phyloP scores from a whole-genome alignment of 2,888 invertebrate species.

The Leucania comma region DNA sequence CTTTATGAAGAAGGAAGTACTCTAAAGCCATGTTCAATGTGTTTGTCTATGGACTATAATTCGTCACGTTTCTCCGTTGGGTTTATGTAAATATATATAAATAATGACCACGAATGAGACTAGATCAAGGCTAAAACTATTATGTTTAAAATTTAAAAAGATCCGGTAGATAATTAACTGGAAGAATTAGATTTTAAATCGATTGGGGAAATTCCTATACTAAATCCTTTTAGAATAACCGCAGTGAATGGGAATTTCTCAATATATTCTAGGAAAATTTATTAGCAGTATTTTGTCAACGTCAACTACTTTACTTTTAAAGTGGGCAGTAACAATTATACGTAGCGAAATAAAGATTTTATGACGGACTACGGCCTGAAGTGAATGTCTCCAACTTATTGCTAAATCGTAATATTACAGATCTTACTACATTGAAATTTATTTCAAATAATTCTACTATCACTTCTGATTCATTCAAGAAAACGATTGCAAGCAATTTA shows the following conservation, averaged over 20 bases:
- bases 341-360: too few species aligned
- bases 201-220: background rate
- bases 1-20: constrained; percentile 42
- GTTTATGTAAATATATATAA: constrained; percentile 49
- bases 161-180: constrained; percentile 10
- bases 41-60: background rate
- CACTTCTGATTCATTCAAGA: background rate
- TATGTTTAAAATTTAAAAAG: too few species aligned
- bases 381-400: background rate
- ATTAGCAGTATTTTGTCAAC: background rate
- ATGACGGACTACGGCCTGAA: background rate
- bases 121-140: constrained; percentile 43
- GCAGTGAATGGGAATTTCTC: background rate
- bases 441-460: background rate
- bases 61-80: constrained; percentile 52
- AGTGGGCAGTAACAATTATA: too few species aligned
- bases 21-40: background rate
- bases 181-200: constrained; percentile 2
- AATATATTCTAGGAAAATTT: background rate
- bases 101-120: constrained; percentile 34
- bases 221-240: background rate
- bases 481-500: background rate
- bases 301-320: background rate
- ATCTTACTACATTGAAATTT: background rate
- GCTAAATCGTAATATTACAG: background rate